Evolutionary conservation across 1,140 invertebrate genomes (phyloP).

Genomic region (Drosophila murphyi): DNA sequence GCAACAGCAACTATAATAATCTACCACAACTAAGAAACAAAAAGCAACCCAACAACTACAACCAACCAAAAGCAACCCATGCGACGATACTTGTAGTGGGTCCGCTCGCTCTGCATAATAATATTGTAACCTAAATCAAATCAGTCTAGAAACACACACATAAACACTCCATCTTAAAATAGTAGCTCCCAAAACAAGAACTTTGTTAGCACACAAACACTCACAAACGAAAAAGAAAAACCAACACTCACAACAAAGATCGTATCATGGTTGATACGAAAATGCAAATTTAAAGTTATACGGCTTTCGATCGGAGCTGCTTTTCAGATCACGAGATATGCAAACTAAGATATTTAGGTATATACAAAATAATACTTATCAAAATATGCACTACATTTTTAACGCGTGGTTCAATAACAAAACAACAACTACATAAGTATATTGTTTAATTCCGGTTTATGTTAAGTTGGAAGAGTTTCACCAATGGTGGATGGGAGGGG

Average conservation of each 20-base stretch:
- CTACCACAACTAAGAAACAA: constrained; percentile 1
- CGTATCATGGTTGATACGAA: constrained; percentile 35
- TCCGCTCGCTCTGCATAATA: constrained; percentile 28
- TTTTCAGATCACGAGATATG: constrained; percentile 51
- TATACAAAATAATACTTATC: constrained; percentile 70
- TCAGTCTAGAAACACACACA: constrained; percentile 3
- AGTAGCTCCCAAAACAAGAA: constrained; percentile 35
- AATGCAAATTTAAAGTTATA: constrained; percentile 66
- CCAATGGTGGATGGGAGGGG: not conserved
- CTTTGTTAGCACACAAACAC: not conserved
- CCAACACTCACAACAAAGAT: constrained; percentile 15
- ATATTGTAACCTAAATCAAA: constrained; percentile 47
- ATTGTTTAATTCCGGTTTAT: constrained; percentile 67
- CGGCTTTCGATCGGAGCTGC: constrained; percentile 37
- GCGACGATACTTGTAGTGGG: constrained; percentile 18
- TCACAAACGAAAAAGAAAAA: constrained; percentile 21
- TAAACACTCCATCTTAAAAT: constrained; percentile 49
- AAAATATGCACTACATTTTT: constrained; percentile 72
- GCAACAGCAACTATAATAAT: not conserved
- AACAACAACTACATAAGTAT: constrained; percentile 27
- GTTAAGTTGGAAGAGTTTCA: constrained; percentile 54
- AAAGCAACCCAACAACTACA: not conserved
- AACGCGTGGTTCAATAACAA: constrained; percentile 63
- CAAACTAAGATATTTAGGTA: constrained; percentile 75
- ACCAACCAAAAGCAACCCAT: constrained; percentile 15